Conservation (phyloP, 2,113 vertebrate genomes). For the Pachypanchax playfairii region DNA sequence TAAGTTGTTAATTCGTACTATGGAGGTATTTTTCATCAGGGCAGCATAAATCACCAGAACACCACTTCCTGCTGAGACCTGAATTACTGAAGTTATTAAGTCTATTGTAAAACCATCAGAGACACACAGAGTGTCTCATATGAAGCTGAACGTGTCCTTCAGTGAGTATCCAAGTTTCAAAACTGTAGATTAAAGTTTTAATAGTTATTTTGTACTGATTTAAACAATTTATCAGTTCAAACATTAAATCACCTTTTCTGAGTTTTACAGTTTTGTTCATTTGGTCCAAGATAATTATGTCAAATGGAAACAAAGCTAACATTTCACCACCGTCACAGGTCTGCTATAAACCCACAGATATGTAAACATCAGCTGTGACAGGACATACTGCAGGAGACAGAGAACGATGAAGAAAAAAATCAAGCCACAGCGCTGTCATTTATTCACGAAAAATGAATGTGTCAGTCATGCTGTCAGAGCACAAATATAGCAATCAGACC, state of each 20-base stretch:
- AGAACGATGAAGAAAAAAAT: neutral
- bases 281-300: neutral
- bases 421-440: slow-evolving; percentile 8
- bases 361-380: slow-evolving; percentile 23
- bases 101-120: too few species aligned
- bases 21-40: too few species aligned
- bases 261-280: neutral
- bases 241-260: slow-evolving; percentile 11
- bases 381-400: slow-evolving; percentile 17
- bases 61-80: too few species aligned
- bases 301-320: neutral
- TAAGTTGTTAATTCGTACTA: too few species aligned
- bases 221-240: too few species aligned
- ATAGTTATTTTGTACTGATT: too few species aligned
- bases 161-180: too few species aligned
- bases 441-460: slow-evolving; percentile 34
- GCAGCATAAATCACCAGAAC: too few species aligned
- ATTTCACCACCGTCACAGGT: neutral
- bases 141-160: too few species aligned
- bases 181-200: too few species aligned
- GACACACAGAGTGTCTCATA: too few species aligned
- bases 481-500: slow-evolving; percentile 46
- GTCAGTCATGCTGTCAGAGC: slow-evolving; percentile 55
- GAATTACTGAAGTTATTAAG: too few species aligned
- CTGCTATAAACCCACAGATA: neutral